Evolutionary conservation across 2,113 vertebrate species (phyloP).

Genomic region (Tylochromis polylepis): DNA sequence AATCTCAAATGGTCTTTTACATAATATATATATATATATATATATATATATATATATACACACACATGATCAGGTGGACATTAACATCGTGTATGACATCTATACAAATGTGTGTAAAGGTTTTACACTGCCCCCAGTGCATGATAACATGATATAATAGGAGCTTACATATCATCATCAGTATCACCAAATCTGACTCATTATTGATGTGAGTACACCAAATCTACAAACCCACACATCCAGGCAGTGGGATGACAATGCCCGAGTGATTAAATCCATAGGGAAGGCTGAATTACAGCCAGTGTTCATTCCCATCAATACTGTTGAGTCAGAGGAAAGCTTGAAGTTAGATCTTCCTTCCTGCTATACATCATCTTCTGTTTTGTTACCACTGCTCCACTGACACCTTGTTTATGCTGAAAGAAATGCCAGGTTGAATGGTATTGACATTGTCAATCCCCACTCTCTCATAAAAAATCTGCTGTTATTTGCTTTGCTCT

Average conservation of each 20-base stretch:
- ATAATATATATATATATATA: too few relatives aligned
- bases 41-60: too few relatives aligned
- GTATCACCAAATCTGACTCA: neutral
- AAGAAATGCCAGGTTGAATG: slow-evolving; percentile 33
- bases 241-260: slow-evolving; percentile 17
- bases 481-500: neutral
- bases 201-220: neutral
- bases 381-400: neutral
- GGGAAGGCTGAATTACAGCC: slow-evolving; percentile 46
- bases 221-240: neutral
- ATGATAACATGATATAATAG: neutral
- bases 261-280: slow-evolving; percentile 39
- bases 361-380: slow-evolving; percentile 18
- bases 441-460: slow-evolving; percentile 32
- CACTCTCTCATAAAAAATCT: neutral
- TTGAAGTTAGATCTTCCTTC: slow-evolving; percentile 27
- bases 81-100: neutral
- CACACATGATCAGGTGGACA: neutral
- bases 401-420: slow-evolving; percentile 36
- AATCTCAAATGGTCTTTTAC: too few relatives aligned
- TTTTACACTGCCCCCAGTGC: neutral
- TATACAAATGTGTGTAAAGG: neutral
- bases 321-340: slow-evolving; percentile 46
- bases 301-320: slow-evolving; percentile 6
- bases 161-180: neutral